Conservation (phyloP, 2,888 invertebrate genomes). For the Drosophila stalkeri region DNA sequence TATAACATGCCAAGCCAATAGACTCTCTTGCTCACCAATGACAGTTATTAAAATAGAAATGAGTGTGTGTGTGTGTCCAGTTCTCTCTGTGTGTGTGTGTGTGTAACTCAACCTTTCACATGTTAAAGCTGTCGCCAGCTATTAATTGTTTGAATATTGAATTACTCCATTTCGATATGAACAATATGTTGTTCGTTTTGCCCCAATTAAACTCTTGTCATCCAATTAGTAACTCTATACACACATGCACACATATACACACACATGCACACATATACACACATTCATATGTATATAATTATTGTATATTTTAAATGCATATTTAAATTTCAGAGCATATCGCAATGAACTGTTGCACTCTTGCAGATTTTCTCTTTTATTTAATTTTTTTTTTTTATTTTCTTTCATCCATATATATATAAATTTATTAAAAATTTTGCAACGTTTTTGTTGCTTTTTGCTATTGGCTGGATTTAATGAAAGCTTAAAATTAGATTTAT, state of each 20-base stretch:
- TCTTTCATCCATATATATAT: neutral
- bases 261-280: neutral
- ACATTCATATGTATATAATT: neutral
- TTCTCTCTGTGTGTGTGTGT: neutral
- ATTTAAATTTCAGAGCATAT: neutral
- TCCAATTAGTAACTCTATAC: constrained; percentile 9
- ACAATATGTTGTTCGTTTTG: neutral
- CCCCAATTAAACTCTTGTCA: constrained; percentile 12
- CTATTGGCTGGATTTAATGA: neutral
- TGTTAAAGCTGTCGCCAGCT: constrained; percentile 2
- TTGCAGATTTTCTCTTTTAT: neutral
- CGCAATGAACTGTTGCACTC: neutral
- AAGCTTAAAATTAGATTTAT: constrained; percentile 10
- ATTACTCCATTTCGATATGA: constrained; percentile 3
- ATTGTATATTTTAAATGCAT: neutral
- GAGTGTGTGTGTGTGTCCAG: neutral
- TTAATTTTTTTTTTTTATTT: neutral
- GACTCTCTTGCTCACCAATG: neutral
- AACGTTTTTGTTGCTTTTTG: neutral
- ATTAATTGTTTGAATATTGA: constrained; percentile 8
- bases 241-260: neutral
- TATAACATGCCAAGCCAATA: neutral
- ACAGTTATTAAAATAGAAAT: neutral
- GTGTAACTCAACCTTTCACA: neutral
- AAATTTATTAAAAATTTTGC: constrained; percentile 1